phyloP scores from a whole-genome alignment of 2,113 vertebrate genomes.

The Micronycteris hirsuta region DNA sequence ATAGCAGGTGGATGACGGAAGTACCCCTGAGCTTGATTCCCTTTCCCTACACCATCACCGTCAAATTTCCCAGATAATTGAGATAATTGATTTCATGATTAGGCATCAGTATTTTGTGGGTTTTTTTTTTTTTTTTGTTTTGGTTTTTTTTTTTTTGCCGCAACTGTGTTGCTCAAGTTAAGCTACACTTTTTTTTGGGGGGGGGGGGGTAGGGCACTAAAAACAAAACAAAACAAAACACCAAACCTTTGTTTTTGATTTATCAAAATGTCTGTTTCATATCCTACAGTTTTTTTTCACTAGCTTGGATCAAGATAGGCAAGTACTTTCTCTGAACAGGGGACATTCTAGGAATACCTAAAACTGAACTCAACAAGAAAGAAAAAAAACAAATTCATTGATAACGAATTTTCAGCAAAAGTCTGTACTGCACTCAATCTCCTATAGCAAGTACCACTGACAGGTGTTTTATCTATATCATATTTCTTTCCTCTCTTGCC shows the following conservation, averaged over 20 bases:
- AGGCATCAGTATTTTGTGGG: neutral
- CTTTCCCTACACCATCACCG: neutral
- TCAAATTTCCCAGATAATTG: neutral
- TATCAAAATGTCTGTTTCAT: neutral
- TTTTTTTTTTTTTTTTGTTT: neutral
- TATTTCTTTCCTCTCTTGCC: neutral
- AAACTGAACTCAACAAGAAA: neutral
- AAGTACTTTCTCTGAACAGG: conserved; percentile 2
- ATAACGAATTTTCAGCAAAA: neutral
- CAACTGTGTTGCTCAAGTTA: neutral
- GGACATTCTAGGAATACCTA: neutral
- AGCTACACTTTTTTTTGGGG: neutral
- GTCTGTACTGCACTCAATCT: neutral
- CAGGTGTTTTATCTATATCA: neutral
- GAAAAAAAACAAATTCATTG: neutral
- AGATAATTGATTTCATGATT: neutral
- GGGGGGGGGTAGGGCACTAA: neutral
- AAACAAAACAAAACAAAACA: neutral
- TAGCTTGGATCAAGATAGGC: neutral
- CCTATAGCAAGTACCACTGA: neutral
- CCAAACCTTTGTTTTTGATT: neutral
- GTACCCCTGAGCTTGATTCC: neutral
- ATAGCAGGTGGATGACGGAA: neutral
- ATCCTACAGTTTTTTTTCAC: neutral
- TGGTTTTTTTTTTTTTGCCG: neutral